Base-by-base conservation (phyloP, 2,113 vertebrate species). In the Oreotragus oreotragus region DNA sequence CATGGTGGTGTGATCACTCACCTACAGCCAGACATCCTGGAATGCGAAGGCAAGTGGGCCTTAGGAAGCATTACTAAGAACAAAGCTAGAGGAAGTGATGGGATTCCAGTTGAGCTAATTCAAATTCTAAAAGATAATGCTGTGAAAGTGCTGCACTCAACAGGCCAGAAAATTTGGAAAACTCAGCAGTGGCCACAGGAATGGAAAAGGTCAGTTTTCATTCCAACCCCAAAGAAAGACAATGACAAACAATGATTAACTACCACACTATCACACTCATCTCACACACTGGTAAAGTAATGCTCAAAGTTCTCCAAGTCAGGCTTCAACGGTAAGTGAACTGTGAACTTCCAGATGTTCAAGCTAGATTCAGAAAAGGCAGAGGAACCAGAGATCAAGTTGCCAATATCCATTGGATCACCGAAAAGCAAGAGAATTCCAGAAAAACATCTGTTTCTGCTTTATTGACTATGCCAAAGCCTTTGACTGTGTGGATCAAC, bases 381-480 rank as follows among this genome's bases (percentile, higher is more conserved):
- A 70, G 64, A 70, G 17, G 17, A 70, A 70, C 64, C 64, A 70
- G 64, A 70, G 17, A 70, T 70, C 9, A 70, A 70, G 21, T 36
- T 36, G 4, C n/a, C 0, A 0, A 39, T 4, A 39, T 70, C 66
- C 1, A 0, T 3, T 70, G 66, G n/a, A 39, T 70, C 19, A 70
- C 11, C 2, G 0, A 70, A 36, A 70, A 70, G n/a, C 19, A 36
- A 70, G n/a, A 70, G n/a, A 70, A 10, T 36, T 70, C 19, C 66
- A 36, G 66, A 70, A 39, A 36, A 36, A 70, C 19, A 39, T 12
- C 2, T 6, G 6, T 6, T 12, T 70, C 19, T 70, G 19, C 5
- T 70, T 70, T 70, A 23, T 23, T 70, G 66, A 70, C 0, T 36
- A 36, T 70, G 19, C 17, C n/a, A 70, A 70, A 36, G n/a, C 64